These are phyloP conservation scores for Papilio dardanus DNA, from an alignment of 1,140 invertebrate species.

Conservation along the genomic window DNA sequence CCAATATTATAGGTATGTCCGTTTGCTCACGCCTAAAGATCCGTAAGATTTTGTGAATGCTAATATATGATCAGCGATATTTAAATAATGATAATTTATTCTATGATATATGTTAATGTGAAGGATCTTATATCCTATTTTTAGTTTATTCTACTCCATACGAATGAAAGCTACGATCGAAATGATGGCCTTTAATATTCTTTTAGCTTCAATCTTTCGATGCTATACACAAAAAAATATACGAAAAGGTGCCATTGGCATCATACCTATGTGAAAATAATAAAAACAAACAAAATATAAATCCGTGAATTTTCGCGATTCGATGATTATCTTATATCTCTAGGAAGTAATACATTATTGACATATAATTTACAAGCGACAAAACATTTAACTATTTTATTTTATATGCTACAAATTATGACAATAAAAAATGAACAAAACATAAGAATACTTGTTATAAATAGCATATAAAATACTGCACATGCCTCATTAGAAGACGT, in stretches of 20 bases:
- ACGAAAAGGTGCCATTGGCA: not conserved
- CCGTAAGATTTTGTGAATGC: not conserved
- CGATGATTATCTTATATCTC: conserved; percentile 27
- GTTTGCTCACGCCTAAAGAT: not conserved
- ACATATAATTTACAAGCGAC: too few species aligned
- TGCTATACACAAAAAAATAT: not conserved
- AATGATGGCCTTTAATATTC: not conserved
- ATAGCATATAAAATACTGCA: conserved; percentile 10
- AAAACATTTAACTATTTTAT: conserved; percentile 13
- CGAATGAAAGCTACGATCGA: not conserved
- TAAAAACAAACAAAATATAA: conserved; percentile 20
- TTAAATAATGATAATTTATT: too few species aligned
- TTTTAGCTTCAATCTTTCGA: not conserved
- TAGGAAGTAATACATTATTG: conserved; percentile 10
- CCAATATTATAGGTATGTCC: conserved; percentile 22
- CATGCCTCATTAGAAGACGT: not conserved
- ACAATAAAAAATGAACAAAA: too few species aligned
- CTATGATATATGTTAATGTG: too few species aligned
- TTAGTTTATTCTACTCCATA: not conserved
- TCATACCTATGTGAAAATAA: conserved; percentile 27
- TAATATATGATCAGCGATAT: not conserved
- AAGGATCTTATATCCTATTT: too few species aligned
- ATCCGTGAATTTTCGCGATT: conserved; percentile 8
- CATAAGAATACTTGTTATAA: not conserved
- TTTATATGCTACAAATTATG: not conserved